Evolutionary conservation across 2,113 vertebrate genomes (phyloP).

Genomic region (Cisticola juncidis): DNA sequence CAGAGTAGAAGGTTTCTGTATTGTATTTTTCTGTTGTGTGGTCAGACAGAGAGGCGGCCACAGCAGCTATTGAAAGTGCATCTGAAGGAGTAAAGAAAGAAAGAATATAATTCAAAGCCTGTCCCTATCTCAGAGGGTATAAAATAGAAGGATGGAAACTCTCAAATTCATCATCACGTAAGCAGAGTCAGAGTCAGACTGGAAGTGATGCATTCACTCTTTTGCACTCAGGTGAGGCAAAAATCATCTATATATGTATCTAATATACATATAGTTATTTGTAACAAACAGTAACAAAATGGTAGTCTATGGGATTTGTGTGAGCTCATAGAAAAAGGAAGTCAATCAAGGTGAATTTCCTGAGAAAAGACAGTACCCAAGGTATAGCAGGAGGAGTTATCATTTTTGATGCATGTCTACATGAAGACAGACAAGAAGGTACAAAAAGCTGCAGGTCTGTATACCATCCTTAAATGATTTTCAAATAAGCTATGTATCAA

Average conservation of each 20-base stretch:
- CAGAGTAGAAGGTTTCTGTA: slow-evolving; percentile 1
- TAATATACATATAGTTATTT: background rate
- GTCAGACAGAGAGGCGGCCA: background rate
- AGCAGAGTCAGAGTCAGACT: background rate
- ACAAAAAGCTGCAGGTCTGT: background rate
- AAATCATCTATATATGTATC: background rate
- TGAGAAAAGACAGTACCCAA: background rate
- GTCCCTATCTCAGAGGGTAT: background rate
- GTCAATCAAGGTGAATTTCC: background rate
- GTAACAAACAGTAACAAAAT: background rate
- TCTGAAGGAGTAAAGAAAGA: background rate
- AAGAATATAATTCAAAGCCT: background rate
- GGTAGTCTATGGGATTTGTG: background rate
- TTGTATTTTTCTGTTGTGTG: background rate
- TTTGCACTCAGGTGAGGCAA: background rate
- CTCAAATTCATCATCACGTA: background rate
- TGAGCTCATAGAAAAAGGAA: background rate
- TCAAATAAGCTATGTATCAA: background rate
- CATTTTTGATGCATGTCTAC: background rate
- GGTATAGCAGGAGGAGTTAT: background rate
- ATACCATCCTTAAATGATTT: background rate
- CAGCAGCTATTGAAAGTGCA: background rate
- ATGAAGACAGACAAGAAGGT: background rate
- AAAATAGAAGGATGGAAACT: background rate
- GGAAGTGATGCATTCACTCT: background rate